Evolutionary conservation across 35 echinoderm and acorn worm species (phyloP).

Genomic region (Stichopus chloronotus): DNA sequence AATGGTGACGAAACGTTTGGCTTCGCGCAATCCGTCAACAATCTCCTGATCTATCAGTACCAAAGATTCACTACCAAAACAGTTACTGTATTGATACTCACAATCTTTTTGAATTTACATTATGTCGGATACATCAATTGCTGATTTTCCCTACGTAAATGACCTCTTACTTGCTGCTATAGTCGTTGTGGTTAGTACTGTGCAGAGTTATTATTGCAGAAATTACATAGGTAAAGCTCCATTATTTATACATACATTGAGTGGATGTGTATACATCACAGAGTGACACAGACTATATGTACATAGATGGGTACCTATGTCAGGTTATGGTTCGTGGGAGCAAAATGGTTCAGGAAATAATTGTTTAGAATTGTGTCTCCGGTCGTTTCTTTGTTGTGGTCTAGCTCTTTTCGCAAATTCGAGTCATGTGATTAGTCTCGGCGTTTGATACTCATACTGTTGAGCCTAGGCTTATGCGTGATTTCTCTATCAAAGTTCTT

Average conservation of each 20-base stretch:
- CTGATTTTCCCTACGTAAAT: not conserved
- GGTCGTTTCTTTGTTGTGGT: slow-evolving; percentile 39
- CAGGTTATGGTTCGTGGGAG: slow-evolving; percentile 5
- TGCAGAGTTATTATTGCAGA: too few species aligned
- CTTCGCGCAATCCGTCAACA: too few species aligned
- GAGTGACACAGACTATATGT: not conserved
- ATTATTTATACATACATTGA: too few species aligned
- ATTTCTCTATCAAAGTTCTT: too few species aligned
- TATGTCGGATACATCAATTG: not conserved
- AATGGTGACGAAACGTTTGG: too few species aligned
- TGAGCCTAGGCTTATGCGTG: too few species aligned
- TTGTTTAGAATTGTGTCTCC: slow-evolving; percentile 40
- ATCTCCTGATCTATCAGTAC: too few species aligned
- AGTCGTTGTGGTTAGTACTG: too few species aligned
- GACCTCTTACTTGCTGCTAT: not conserved
- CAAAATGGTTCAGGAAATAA: slow-evolving; percentile 11
- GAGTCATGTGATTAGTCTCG: too few species aligned
- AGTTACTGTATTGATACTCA: not conserved
- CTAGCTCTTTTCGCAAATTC: not conserved
- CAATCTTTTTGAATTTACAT: not conserved
- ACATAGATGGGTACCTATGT: too few species aligned
- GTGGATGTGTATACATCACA: not conserved
- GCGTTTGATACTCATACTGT: too few species aligned
- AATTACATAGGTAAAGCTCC: too few species aligned
- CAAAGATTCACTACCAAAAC: not conserved